phyloP scores from a whole-genome alignment of 2,113 vertebrate species.

The Microtus richardsoni region DNA sequence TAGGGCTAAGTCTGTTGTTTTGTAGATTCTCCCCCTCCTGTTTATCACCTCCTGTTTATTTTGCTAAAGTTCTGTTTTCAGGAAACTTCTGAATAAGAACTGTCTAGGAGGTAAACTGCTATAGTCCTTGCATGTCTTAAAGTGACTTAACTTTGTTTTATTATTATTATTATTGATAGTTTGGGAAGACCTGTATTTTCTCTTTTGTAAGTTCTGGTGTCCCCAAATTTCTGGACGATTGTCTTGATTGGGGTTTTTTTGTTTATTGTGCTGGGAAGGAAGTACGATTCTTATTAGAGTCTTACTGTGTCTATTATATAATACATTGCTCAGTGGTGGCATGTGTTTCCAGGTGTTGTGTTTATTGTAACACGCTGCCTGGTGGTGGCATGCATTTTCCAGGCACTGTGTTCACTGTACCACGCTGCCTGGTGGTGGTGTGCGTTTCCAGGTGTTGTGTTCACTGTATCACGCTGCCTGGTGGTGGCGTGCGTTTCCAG shows the following conservation, averaged over 20 bases:
- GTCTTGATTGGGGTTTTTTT: background rate
- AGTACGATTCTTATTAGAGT: background rate
- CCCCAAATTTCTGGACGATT: background rate
- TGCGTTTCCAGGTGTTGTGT: background rate
- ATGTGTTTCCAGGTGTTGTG: background rate
- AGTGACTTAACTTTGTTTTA: background rate
- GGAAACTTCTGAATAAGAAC: background rate
- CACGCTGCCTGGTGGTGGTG: background rate
- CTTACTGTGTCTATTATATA: background rate
- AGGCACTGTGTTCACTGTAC: background rate
- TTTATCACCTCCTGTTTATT: constrained; percentile 22
- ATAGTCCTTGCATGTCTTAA: background rate
- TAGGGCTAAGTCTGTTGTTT: background rate
- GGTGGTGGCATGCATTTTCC: background rate
- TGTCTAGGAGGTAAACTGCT: background rate
- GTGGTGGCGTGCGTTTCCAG: background rate
- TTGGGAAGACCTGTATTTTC: background rate
- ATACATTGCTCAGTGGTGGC: background rate
- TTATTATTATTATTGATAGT: background rate
- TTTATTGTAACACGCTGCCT: background rate
- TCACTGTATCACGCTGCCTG: background rate
- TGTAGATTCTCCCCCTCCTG: background rate
- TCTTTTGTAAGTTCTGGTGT: background rate
- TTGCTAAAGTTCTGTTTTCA: background rate
- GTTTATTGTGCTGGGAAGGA: constrained; percentile 31